Evolutionary conservation across 2,113 vertebrate genomes (phyloP).

Genomic region (Penelope pileata): DNA sequence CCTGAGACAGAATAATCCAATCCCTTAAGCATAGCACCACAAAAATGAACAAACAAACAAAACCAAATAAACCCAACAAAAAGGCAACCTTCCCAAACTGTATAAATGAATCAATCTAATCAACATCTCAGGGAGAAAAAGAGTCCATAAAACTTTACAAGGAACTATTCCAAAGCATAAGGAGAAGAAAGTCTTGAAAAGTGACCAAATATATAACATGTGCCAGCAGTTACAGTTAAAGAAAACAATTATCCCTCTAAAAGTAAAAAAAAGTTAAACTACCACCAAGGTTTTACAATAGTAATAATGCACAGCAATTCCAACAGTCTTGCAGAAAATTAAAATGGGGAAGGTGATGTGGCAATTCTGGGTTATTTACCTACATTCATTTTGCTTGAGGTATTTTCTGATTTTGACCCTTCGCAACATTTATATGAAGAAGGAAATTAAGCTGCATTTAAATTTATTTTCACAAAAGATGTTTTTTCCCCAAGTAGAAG

Average conservation of each 20-base stretch:
- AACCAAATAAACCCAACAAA: neutral
- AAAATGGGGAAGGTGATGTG: constrained; percentile 10
- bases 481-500: neutral
- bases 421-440: neutral
- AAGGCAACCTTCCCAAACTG: neutral
- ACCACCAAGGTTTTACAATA: constrained; percentile 18
- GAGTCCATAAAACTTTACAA: constrained; percentile 27
- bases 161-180: neutral
- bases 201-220: neutral
- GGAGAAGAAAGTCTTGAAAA: constrained; percentile 39
- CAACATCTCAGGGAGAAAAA: neutral
- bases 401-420: constrained; percentile 21
- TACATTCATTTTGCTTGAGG: neutral
- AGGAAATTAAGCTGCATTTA: neutral
- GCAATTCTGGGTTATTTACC: constrained; percentile 34
- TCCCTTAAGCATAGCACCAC: neutral
- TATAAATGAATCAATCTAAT: constrained; percentile 7
- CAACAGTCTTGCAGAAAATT: neutral
- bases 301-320: constrained; percentile 3
- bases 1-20: neutral
- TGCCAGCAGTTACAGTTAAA: neutral
- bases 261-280: neutral
- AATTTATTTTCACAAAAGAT: neutral
- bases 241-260: constrained; percentile 11
- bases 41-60: neutral